Conservation (phyloP, 2,113 vertebrate species). For the Brachirus orientalis region DNA sequence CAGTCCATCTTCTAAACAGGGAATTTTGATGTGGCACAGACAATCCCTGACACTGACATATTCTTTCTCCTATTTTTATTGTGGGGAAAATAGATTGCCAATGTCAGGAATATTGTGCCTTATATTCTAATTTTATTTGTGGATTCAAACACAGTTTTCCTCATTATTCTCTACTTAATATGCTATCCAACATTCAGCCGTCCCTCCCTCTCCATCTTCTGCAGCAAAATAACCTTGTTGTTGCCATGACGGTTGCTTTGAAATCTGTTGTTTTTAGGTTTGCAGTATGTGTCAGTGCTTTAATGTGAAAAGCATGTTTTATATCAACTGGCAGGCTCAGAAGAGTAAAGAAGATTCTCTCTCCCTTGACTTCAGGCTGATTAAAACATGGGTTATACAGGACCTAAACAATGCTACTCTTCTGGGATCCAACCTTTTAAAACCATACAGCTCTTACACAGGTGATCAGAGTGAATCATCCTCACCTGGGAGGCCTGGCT, state of each 20-base stretch:
- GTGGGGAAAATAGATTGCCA: background rate
- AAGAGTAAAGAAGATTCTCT: conserved; percentile 21
- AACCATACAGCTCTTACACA: conserved; percentile 25
- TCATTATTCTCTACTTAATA: conserved; percentile 32
- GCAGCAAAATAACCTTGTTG: conserved; percentile 1
- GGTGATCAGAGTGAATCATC: conserved; percentile 1
- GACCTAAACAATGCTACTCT: conserved; percentile 25
- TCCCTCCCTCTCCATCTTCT: conserved; percentile 10
- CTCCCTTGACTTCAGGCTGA: conserved; percentile 42
- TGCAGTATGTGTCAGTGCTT: conserved; percentile 20
- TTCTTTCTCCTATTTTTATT: background rate
- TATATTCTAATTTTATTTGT: conserved; percentile 19
- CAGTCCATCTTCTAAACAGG: no score
- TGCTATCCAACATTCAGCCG: conserved; percentile 51
- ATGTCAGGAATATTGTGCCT: conserved; percentile 7
- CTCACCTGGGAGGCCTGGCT: background rate
- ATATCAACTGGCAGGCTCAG: conserved; percentile 38
- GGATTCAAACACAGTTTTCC: conserved; percentile 26
- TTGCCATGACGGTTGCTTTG: conserved; percentile 30
- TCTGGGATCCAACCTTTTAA: conserved; percentile 30
- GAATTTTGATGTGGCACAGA: no score
- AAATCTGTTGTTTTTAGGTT: conserved; percentile 45
- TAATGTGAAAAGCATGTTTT: conserved; percentile 51
- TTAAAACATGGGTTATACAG: conserved; percentile 50
- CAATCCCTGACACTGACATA: no score